Percentiles rank a stretch among this genome's conserved stretches.
phyloP scores from a whole-genome alignment of 2,113 vertebrate species.

The Tetrax tetrax region DNA sequence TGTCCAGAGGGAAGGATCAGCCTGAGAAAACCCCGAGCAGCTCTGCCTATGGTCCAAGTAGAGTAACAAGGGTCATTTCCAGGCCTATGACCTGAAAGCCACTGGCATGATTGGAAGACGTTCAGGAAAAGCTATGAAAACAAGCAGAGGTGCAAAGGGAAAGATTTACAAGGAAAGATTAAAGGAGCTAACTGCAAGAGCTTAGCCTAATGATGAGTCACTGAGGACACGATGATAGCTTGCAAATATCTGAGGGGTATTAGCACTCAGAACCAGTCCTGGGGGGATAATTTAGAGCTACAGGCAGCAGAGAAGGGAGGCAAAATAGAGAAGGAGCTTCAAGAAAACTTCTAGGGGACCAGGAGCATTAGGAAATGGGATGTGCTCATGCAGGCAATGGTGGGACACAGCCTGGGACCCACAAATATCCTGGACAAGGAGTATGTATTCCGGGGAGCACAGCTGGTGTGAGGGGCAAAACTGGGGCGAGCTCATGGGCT shows the following conservation, averaged over 20 bases:
- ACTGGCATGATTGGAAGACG: background rate
- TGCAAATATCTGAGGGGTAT: constrained; percentile 60
- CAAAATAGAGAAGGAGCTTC: background rate
- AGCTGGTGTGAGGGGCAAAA: background rate
- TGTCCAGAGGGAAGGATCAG: background rate
- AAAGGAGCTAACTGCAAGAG: constrained; percentile 37
- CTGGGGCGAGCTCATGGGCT: background rate
- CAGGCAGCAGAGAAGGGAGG: background rate
- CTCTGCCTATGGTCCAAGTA: background rate
- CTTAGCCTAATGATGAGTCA: constrained; percentile 53
- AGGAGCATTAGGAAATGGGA: background rate
- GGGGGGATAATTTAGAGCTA: constrained; percentile 28
- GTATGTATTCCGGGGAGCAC: background rate
- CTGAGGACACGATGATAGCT: constrained; percentile 35
- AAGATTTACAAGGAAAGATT: constrained; percentile 65
- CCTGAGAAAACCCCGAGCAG: background rate
- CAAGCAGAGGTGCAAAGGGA: constrained; percentile 41
- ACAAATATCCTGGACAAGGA: background rate
- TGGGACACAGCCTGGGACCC: background rate
- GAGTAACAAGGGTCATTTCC: background rate
- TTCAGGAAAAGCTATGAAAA: constrained; percentile 50
- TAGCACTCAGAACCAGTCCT: constrained; percentile 16
- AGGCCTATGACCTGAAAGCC: background rate
- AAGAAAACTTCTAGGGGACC: background rate
- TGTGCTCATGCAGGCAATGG: background rate